These are phyloP conservation scores for Corythornis madagascariensis DNA, from an alignment of 2,113 vertebrate genomes.

Conservation along the genomic window DNA sequence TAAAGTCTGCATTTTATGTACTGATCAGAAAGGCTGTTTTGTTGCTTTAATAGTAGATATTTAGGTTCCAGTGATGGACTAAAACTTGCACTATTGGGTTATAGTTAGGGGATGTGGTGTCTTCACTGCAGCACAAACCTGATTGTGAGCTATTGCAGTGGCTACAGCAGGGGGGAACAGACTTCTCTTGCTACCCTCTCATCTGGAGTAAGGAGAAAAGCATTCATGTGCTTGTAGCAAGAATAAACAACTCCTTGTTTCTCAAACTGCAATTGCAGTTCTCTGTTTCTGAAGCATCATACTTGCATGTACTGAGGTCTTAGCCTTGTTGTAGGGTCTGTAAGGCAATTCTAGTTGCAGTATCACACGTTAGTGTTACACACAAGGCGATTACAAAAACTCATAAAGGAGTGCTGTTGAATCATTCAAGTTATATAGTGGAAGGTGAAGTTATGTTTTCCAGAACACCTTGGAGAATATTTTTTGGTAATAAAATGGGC, in stretches of 20 bases:
- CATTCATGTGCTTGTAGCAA: not conserved
- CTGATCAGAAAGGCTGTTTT: not conserved
- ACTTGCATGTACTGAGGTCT: accelerated
- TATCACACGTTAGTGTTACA: not conserved
- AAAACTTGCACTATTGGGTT: not conserved
- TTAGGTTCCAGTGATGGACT: not conserved
- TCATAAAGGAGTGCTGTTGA: not conserved
- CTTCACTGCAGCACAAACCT: not conserved
- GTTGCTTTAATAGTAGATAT: not conserved
- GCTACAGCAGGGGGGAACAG: not conserved
- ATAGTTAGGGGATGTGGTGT: not conserved
- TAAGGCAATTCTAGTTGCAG: not conserved
- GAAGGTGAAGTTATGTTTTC: not conserved
- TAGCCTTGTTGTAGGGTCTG: not conserved
- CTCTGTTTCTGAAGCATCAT: not conserved
- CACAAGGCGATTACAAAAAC: not conserved
- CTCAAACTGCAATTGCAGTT: not conserved
- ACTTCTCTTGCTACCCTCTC: not conserved
- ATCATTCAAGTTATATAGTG: not conserved
- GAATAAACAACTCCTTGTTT: not conserved
- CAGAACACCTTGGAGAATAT: not conserved
- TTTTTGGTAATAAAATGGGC: not conserved
- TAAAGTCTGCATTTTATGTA: conserved; percentile 27
- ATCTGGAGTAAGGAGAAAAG: not conserved
- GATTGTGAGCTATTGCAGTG: accelerated